Evolutionary conservation across 2,888 invertebrate genomes (phyloP).

Genomic region (Tenthredo livida): DNA sequence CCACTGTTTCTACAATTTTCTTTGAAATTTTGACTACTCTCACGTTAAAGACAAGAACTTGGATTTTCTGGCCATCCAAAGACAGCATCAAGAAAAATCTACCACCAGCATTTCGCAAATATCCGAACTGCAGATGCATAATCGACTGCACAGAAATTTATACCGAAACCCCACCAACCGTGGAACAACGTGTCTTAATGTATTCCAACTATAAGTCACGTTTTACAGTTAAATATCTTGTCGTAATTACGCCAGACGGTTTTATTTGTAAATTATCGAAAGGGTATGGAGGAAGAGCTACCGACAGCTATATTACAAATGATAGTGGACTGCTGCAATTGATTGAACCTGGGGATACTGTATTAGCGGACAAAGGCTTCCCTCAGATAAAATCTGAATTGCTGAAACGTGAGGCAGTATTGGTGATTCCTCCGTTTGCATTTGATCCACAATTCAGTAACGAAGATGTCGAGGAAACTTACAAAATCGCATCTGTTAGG

Average conservation of each 20-base stretch:
- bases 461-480: neutral
- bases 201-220: constrained; percentile 55
- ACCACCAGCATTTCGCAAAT: constrained; percentile 54
- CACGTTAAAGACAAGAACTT: constrained; percentile 54
- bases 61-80: constrained; percentile 61
- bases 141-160: constrained; percentile 32
- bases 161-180: constrained; percentile 23
- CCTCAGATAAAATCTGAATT: constrained; percentile 54
- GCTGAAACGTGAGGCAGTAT: constrained; percentile 7
- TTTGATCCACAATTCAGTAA: constrained; percentile 31
- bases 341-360: constrained; percentile 57
- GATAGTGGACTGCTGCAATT: constrained; percentile 57
- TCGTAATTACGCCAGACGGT: constrained; percentile 54
- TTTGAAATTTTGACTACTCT: constrained; percentile 57
- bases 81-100: constrained; percentile 57
- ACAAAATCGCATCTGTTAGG: constrained; percentile 49
- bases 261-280: constrained; percentile 51
- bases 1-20: constrained; percentile 57
- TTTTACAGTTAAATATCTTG: constrained; percentile 53
- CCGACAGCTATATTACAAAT: constrained; percentile 57
- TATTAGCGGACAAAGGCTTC: constrained; percentile 56
- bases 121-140: constrained; percentile 35
- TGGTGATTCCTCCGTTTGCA: constrained; percentile 54
- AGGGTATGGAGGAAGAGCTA: constrained; percentile 57
- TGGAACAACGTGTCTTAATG: constrained; percentile 58